Base-by-base conservation (phyloP, 2,888 invertebrate genomes). In the Pseudococcus jackbeardsleyi region DNA sequence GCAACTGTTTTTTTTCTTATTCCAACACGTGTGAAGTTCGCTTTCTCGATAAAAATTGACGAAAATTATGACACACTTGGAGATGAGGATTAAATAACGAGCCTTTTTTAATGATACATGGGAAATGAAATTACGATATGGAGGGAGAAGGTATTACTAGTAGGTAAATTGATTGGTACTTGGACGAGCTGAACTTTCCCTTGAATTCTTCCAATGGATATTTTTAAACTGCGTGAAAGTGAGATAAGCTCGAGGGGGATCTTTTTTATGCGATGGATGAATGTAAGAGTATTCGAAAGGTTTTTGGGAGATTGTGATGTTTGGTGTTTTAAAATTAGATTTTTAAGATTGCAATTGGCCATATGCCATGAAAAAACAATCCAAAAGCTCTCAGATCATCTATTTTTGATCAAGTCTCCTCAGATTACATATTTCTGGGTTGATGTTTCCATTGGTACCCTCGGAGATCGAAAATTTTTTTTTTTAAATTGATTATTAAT, bases 31-130 rank as follows among this genome's bases (percentile, higher is more conserved):
- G 39, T 72, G 72, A 79, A 42, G 42, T 79, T 42, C 39, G 79
- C 79, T 79, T 79, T 79, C 79, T 42, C 79, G 79, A 79, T 79
- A 42, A 79, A 79, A 79, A 42, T 79, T 19, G 79, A 46, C 68
- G 68, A 72, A 72, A 72, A 72, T 72, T 72, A 72, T 72, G 26
- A 33, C 68, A 72, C 68, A 33, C 26, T 33, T 12, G 68, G 68
- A 72, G 68, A 15, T 6, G 33, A 26, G 68, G 68, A 72, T 72
- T 72, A 72, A 72, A 19, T 59, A 59, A 59, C 59, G 19, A 59
- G 59, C 9, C 68, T 15, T 26, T 72, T 72, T 26, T 15, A 72
- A 72, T 26, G 68, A 15, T 11, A 72, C 22, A 72, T 33, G 26
- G 26, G 26, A 26, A 33, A 33, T 72, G 12, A 26, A 72, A 33